A percentile compares a stretch with the other conserved stretches of the same genome.
Conservation (phyloP, 2,797 vertebrate genomes). For the Petrocephalus schoutedeni region DNA sequence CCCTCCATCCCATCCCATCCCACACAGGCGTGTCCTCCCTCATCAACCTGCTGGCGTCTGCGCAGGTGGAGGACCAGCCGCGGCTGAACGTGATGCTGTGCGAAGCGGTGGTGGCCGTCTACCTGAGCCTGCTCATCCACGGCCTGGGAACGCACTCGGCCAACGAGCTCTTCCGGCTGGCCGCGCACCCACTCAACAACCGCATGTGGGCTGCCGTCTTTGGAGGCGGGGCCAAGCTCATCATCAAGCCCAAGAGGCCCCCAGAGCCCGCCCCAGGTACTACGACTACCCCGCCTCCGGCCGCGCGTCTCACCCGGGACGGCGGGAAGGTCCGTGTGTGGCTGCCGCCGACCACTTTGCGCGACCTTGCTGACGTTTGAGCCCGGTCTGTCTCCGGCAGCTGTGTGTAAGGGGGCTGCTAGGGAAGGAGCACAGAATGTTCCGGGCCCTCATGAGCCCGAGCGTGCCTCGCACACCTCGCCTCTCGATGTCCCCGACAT, state of each 20-base stretch:
- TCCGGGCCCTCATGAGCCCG: constrained; percentile 49
- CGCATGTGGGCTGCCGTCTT: constrained; percentile 98
- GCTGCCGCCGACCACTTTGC: not conserved
- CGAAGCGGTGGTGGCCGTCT: constrained; percentile 91
- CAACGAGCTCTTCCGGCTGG: constrained; percentile 89
- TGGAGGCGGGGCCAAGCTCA: constrained; percentile 87
- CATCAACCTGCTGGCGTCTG: constrained; percentile 81
- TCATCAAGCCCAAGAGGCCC: constrained; percentile 83
- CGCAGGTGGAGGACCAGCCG: constrained; percentile 90
- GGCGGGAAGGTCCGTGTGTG: not conserved
- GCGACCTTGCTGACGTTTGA: constrained; percentile 22
- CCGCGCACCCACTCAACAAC: constrained; percentile 88
- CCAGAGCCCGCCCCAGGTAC: constrained; percentile 81
- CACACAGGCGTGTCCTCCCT: constrained; percentile 86
- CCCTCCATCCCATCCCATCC: not conserved
- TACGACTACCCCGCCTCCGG: not conserved
- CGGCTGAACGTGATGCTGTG: constrained; percentile 83
- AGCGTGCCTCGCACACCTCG: constrained; percentile 43
- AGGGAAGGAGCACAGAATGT: constrained; percentile 35
- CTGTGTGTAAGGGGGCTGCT: constrained; percentile 52
- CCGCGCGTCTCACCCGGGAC: not conserved
- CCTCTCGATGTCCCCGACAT: constrained; percentile 26
- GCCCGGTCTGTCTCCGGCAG: constrained; percentile 51
- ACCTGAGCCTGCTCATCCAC: constrained; percentile 87
- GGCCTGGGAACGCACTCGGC: constrained; percentile 87